Percentiles rank a stretch among this genome's conserved stretches.
These are phyloP conservation scores for Rhopalosiphum padi DNA, from an alignment of 1,140 invertebrate species.

Conservation along the genomic window DNA sequence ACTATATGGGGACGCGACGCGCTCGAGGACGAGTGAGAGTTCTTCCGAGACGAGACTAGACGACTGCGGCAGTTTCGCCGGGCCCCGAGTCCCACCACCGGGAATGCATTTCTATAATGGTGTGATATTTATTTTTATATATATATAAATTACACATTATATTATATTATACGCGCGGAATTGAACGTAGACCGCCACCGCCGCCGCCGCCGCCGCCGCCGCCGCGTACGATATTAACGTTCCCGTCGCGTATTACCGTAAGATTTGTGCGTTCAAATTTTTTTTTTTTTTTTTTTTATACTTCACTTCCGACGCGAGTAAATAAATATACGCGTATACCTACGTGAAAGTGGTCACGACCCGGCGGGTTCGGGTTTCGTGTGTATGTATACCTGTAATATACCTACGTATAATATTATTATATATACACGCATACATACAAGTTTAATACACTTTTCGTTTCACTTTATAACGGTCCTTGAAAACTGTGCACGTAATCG, in stretches of 20 bases:
- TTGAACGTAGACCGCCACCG: neutral
- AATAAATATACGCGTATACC: neutral
- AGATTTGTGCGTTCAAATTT: neutral
- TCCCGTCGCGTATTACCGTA: neutral
- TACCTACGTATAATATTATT: neutral
- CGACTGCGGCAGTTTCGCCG: neutral
- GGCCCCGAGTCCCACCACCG: neutral
- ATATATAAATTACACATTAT: neutral
- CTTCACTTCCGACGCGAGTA: neutral
- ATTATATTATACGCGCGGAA: neutral
- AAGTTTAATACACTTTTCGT: conserved; percentile 53
- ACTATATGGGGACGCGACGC: conserved; percentile 23
- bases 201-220: neutral
- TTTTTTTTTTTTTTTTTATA: neutral
- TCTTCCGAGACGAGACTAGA: conserved; percentile 40
- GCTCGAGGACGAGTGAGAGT: conserved; percentile 53
- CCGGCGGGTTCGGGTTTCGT: conserved; percentile 30
- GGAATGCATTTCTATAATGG: neutral
- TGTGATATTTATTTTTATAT: neutral
- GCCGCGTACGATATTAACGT: conserved; percentile 6
- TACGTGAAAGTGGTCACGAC: conserved; percentile 55
- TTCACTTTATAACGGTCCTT: conserved; percentile 59
- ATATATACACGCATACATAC: neutral
- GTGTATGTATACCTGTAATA: neutral
- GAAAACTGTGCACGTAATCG: neutral